phyloP scores from a whole-genome alignment of 2,888 invertebrate species.

The Hyles lineata region DNA sequence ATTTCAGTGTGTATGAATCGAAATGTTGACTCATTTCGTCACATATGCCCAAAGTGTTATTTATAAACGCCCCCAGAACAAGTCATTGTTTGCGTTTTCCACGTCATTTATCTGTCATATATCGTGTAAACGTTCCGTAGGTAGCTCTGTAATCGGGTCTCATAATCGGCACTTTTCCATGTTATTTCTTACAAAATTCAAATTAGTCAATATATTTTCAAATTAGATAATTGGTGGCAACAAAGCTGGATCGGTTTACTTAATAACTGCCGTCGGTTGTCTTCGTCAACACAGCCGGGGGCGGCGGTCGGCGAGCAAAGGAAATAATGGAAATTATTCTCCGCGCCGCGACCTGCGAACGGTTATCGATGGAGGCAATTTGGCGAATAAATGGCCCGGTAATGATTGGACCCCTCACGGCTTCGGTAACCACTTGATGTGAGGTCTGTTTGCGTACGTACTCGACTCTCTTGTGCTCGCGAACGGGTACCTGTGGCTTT shows the following conservation, averaged over 20 bases:
- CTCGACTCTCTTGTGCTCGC: slow-evolving; percentile 33
- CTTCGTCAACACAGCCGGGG: slow-evolving; percentile 59
- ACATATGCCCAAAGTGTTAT: neutral
- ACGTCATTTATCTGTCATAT: slow-evolving; percentile 3
- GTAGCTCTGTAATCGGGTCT: neutral
- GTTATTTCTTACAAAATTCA: no score
- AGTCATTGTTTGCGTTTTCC: neutral
- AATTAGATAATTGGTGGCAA: slow-evolving; percentile 14
- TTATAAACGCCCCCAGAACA: neutral
- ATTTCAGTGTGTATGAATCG: neutral
- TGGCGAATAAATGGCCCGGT: slow-evolving; percentile 64
- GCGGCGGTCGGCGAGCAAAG: slow-evolving; percentile 56
- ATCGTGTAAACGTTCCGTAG: neutral
- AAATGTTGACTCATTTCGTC: slow-evolving; percentile 18
- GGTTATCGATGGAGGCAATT: slow-evolving; percentile 73
- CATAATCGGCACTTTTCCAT: neutral
- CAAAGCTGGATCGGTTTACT: slow-evolving; percentile 36
- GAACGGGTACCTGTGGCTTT: slow-evolving; percentile 33
- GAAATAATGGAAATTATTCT: slow-evolving; percentile 71
- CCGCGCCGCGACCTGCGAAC: slow-evolving; percentile 61
- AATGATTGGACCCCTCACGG: slow-evolving; percentile 45
- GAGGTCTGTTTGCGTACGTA: slow-evolving; percentile 46
- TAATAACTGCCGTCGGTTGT: slow-evolving; percentile 51
- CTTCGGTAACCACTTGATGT: slow-evolving; percentile 47
- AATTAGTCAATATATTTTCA: neutral